Evolutionary conservation across 2,888 invertebrate species (phyloP).

Genomic region (Cecidostiba fungosa): DNA sequence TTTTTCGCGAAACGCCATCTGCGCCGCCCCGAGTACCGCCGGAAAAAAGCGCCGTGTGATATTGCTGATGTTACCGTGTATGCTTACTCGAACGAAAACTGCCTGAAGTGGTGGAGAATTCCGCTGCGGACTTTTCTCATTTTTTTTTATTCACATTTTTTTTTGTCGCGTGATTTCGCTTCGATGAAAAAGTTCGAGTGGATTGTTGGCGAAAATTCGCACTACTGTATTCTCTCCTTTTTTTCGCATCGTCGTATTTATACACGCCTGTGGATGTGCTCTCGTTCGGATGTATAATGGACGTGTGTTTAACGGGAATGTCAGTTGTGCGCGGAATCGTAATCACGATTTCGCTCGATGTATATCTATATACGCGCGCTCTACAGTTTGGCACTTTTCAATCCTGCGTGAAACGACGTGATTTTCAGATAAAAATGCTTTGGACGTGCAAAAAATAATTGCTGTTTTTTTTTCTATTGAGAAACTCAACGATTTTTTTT

Average conservation of each 20-base stretch:
- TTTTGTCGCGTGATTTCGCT: not conserved
- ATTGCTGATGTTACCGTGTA: not conserved
- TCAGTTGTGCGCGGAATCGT: not conserved
- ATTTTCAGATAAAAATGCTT: not conserved
- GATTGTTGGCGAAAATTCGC: not conserved
- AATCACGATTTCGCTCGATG: not conserved
- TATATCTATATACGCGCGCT: no score
- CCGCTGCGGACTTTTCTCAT: not conserved
- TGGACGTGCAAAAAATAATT: not conserved
- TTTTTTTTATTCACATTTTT: not conserved
- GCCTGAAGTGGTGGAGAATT: not conserved
- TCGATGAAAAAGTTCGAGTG: not conserved
- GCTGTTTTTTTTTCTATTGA: not conserved
- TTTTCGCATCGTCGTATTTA: not conserved
- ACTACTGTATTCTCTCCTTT: not conserved
- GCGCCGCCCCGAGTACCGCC: not conserved
- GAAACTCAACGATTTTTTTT: no score
- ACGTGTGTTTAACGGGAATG: not conserved
- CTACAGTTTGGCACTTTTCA: not conserved
- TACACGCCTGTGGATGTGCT: not conserved
- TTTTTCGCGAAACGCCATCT: not conserved
- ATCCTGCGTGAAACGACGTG: not conserved
- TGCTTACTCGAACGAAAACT: not conserved
- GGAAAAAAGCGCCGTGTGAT: not conserved
- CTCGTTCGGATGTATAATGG: not conserved